These are phyloP conservation scores for Melanotaenia parkinsoni DNA, from an alignment of 2,797 vertebrate genomes.

Conservation along the genomic window DNA sequence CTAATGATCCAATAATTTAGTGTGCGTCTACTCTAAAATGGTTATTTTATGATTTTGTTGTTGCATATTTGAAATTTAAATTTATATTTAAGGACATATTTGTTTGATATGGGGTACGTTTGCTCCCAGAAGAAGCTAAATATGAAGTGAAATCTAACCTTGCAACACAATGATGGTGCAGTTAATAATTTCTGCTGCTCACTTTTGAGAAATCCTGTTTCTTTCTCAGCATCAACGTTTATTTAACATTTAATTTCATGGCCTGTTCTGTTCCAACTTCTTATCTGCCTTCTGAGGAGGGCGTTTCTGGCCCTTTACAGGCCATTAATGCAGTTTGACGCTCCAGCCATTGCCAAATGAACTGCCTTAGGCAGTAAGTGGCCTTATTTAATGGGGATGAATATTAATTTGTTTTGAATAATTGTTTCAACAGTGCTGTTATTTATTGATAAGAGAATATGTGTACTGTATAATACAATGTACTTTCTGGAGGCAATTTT, in stretches of 20 bases:
- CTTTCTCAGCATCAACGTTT: conserved; percentile 51
- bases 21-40: background rate
- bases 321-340: conserved; percentile 69
- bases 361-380: conserved; percentile 66
- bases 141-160: conserved; percentile 33
- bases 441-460: conserved; percentile 70
- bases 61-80: background rate
- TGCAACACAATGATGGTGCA: conserved; percentile 42
- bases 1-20: background rate
- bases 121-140: conserved; percentile 23
- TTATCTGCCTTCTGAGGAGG: conserved; percentile 69
- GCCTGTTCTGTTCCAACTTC: conserved; percentile 51
- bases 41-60: background rate
- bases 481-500: conserved; percentile 43
- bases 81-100: conserved; percentile 22
- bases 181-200: conserved; percentile 29
- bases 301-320: conserved; percentile 58
- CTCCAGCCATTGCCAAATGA: conserved; percentile 55
- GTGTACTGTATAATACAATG: conserved; percentile 40
- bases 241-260: conserved; percentile 57
- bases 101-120: conserved; percentile 36
- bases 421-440: conserved; percentile 65
- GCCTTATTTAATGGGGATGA: conserved; percentile 73
- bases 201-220: conserved; percentile 36
- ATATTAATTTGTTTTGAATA: conserved; percentile 76